Percentiles rank a stretch among this genome's conserved stretches.
phyloP scores from a whole-genome alignment of 2,113 vertebrate species.

The Myrmecobius fasciatus region DNA sequence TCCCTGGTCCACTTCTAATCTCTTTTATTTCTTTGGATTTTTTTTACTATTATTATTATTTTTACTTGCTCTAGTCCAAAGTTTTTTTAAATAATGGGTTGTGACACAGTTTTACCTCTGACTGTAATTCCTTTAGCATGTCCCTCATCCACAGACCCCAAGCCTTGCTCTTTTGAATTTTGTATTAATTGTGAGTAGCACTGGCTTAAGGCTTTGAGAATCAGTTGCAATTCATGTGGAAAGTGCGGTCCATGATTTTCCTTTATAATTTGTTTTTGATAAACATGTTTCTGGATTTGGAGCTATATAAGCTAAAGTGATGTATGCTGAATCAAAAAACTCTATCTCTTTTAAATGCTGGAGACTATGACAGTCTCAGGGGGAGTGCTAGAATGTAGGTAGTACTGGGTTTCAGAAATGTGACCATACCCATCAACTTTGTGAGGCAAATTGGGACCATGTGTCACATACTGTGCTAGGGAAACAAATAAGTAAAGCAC shows the following conservation, averaged over 20 bases:
- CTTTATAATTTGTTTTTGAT: neutral
- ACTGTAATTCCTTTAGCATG: neutral
- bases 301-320: neutral
- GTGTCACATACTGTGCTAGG: neutral
- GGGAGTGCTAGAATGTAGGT: neutral
- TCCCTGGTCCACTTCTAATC: neutral
- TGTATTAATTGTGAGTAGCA: conserved; percentile 12
- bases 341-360: neutral
- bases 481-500: neutral
- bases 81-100: too few relatives aligned
- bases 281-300: neutral
- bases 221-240: neutral
- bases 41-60: neutral
- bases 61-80: neutral
- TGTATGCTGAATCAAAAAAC: neutral
- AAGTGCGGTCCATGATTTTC: conserved; percentile 8
- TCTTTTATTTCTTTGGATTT: neutral
- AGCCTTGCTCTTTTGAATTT: neutral
- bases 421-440: neutral
- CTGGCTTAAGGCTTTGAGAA: neutral
- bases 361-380: neutral
- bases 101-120: conserved; percentile 1
- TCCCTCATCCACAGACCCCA: neutral
- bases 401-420: neutral
- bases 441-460: neutral